Base-by-base conservation (phyloP, 2,797 vertebrate species). In the Neoniphon sammara region DNA sequence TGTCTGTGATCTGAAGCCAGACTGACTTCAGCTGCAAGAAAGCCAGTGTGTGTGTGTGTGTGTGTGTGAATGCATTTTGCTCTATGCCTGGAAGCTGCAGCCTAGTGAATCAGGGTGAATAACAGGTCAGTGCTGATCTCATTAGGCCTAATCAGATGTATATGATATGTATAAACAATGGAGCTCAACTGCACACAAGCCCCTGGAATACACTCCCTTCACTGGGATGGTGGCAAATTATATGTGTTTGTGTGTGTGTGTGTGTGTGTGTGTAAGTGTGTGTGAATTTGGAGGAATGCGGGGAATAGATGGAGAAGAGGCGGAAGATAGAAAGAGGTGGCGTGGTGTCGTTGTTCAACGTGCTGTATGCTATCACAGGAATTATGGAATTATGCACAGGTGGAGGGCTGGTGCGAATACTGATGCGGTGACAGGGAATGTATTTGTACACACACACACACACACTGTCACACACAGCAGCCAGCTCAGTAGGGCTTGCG, bases 91-190 rank as follows among this genome's bases (percentile, higher is more conserved):
- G 80, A 80, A 91, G 85, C 85, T 85, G 82, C 62, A 80, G 57
- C 62, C 82, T 67, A 81, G 74, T 62, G 69, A 85, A 84, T 82
- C 87, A 80, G 87, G 78, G 53, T 72, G 87, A 91, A 87, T 87
- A 89, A 84, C 82, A 88, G 90, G 85, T 87, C 90, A 87, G 70
- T 56, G 66, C 76, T 88, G 86, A 91, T 92, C 85, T 87, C 83
- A 89, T 91, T 90, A 88, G 75, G 79, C 81, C 82, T 91, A 89
- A 90, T 92, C 85, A 91, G 85, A 91, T 91, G 84, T 87, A 87
- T 92, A 87, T 87, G 83, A 91, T 91, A 90, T 89, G 87, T 84
- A 91, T 88, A 87, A 89, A 91, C 78, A 90, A 66, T 62, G 39
- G 73, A 82, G 75, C 70, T 75, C 44, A 34, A 75, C 72, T 67